A percentile compares a stretch with the other conserved stretches of the same genome.
Evolutionary conservation across 2,113 vertebrate genomes (phyloP).

Genomic region (Siphamia tubifer): DNA sequence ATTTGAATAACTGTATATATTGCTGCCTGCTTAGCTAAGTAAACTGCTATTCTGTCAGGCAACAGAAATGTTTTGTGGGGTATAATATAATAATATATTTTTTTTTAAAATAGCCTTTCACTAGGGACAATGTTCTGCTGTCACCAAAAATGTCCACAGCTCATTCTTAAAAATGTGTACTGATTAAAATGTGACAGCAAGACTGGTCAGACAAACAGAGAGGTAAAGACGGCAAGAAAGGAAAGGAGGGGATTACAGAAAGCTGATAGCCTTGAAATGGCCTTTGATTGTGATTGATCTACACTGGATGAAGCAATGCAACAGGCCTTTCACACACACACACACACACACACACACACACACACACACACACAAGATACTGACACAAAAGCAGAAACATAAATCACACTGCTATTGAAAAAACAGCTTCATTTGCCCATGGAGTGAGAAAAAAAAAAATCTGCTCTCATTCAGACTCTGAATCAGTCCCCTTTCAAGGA

Average conservation of each 20-base stretch:
- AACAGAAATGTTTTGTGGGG: no score
- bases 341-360: background rate
- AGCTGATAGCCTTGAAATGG: conserved; percentile 17
- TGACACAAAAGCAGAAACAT: background rate
- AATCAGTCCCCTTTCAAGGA: background rate
- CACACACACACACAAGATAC: background rate
- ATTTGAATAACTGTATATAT: no score
- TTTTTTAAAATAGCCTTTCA: no score
- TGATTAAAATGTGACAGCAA: background rate
- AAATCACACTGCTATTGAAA: background rate
- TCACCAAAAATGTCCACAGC: background rate
- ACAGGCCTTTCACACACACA: background rate
- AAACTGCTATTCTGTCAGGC: no score
- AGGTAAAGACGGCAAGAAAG: background rate
- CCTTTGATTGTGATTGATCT: conserved; percentile 35
- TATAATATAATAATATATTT: no score
- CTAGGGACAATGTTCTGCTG: background rate
- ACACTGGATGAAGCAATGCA: background rate
- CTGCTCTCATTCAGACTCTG: background rate
- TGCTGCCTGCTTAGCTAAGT: no score
- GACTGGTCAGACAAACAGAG: background rate
- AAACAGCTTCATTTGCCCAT: background rate
- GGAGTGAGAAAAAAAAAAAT: background rate
- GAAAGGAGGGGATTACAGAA: background rate
- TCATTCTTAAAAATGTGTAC: background rate